phyloP scores from a whole-genome alignment of 2,888 invertebrate species.

The Buathra laborator region DNA sequence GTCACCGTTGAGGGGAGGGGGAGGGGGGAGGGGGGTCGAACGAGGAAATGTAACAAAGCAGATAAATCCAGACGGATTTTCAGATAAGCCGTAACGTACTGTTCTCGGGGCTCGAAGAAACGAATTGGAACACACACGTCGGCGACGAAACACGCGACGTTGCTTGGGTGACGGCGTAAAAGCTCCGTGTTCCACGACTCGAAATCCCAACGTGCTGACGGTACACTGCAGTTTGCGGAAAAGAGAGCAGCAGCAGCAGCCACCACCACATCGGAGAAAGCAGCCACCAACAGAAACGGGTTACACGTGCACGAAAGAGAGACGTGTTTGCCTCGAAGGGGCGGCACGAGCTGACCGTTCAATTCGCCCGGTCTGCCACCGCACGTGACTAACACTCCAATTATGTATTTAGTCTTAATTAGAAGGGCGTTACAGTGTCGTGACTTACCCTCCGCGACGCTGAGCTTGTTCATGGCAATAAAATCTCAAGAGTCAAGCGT shows the following conservation, averaged over 20 bases:
- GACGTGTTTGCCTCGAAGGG: constrained; percentile 78
- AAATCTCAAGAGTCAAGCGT: constrained; percentile 58
- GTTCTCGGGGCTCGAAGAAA: constrained; percentile 10
- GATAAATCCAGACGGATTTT: constrained; percentile 42
- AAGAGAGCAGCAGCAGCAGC: constrained; percentile 42
- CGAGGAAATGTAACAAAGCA: constrained; percentile 6
- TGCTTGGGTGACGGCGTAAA: constrained; percentile 23
- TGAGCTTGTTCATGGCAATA: constrained; percentile 41
- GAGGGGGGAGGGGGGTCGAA: not conserved
- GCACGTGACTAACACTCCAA: constrained; percentile 83
- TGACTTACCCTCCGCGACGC: constrained; percentile 61
- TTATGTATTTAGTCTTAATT: constrained; percentile 84
- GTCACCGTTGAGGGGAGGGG: not conserved
- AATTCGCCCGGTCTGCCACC: constrained; percentile 73
- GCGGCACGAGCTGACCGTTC: constrained; percentile 79
- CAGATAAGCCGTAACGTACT: constrained; percentile 8
- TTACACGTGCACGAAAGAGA: constrained; percentile 71
- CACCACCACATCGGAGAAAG: not conserved
- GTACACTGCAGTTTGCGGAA: constrained; percentile 52
- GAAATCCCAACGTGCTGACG: constrained; percentile 64
- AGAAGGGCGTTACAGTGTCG: constrained; percentile 79
- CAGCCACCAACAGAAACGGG: constrained; percentile 33
- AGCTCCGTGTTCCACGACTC: constrained; percentile 50
- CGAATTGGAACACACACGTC: constrained; percentile 11
- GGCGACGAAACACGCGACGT: constrained; percentile 17